Evolutionary conservation across 2,888 invertebrate genomes (phyloP), one percentile per base, ranked within the genome.

Genomic region (Tiphia femorata): DNA sequence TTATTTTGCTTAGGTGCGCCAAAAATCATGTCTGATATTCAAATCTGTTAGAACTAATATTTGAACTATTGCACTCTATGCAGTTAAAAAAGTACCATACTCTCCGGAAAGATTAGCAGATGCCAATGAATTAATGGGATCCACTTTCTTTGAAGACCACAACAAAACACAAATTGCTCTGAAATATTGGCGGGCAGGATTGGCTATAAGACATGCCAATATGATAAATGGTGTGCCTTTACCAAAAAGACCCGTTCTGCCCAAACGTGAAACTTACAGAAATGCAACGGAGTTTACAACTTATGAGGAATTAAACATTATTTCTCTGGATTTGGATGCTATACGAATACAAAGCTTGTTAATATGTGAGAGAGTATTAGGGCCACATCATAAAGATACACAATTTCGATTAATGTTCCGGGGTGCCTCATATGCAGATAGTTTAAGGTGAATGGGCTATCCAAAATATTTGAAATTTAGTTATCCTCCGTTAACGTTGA

Each of bases 141-240:
- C 95, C 16, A 95, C 96, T 51, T 94, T 91, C 84, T 86, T 96
- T 46, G 95, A 96, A 84, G 95, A 95, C 84, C 91, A 92, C 82
- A 91, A 92, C 84, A 93, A 95, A 84, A 88, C 89, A 7, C 84
- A 86, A 59, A 88, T 88, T 29, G 91, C 94, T 54, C 84, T 94
- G 53, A 85, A 87, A 55, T 90, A 92, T 75, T 96, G 96, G 96
- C 88, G 90, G 47, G 88, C 88, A 73, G 95, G 93, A n/a, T 88
- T 91, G 73, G 84, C 84, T n/a, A 87, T 92, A 48, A 85, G 93
- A 50, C 73, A 71, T 20, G 49, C 69, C 1, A 75, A 78, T 49
- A 62, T 59, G 19, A 50, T 70, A 7, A 56, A 78, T 52, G 77
- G 75, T 30, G 54, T 57, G 25, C 80, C 83, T n/a, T 49, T 83